phyloP scores from a whole-genome alignment of 2,113 vertebrate species.

The Hirundichthys speculiger region DNA sequence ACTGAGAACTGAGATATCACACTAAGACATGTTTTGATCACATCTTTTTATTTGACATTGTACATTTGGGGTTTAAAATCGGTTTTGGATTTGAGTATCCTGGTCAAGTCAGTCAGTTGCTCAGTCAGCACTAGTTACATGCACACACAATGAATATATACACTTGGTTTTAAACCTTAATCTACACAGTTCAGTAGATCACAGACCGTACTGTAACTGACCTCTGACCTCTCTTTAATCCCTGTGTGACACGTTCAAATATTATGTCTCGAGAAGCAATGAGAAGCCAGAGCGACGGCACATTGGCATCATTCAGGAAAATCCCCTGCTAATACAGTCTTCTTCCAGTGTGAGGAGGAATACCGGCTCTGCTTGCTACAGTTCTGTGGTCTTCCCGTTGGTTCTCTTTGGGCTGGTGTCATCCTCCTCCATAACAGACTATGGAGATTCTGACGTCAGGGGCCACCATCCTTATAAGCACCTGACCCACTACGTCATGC shows the following conservation, averaged over 20 bases:
- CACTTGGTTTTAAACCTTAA: too few species aligned
- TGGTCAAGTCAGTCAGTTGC: neutral
- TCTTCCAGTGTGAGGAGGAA: neutral
- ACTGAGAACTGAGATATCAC: neutral
- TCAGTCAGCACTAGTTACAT: neutral
- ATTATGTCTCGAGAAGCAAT: neutral
- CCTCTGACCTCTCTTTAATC: slow-evolving; percentile 7
- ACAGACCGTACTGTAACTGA: neutral
- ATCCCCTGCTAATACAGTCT: neutral
- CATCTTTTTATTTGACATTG: too few species aligned
- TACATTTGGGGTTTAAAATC: too few species aligned
- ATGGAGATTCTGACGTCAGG: slow-evolving; percentile 65
- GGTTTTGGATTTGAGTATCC: neutral
- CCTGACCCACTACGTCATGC: slow-evolving; percentile 57
- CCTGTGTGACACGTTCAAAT: neutral
- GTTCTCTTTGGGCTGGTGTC: slow-evolving; percentile 32
- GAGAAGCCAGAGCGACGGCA: neutral
- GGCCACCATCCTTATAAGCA: slow-evolving; percentile 61
- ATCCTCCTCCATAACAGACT: slow-evolving; percentile 44
- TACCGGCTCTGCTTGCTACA: slow-evolving; percentile 20
- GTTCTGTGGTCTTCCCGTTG: slow-evolving; percentile 40
- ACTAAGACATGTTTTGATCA: too few species aligned
- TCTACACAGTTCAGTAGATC: too few species aligned
- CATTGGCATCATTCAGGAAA: neutral
- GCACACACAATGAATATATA: too few species aligned